These are phyloP conservation scores for Cirrhinus mrigala DNA, from an alignment of 2,797 vertebrate species.

Conservation along the genomic window DNA sequence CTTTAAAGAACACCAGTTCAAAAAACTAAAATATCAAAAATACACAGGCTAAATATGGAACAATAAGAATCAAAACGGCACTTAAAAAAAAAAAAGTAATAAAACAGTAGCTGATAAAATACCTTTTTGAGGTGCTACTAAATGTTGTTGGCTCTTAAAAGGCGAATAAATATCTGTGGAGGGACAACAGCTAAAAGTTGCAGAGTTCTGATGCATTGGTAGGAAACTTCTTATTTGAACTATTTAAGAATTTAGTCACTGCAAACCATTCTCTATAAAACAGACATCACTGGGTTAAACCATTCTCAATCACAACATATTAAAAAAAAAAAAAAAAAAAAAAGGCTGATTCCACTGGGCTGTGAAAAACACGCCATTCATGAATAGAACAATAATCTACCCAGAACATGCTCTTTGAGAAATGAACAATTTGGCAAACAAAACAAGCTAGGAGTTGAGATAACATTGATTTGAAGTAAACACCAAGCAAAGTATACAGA, in stretches of 20 bases:
- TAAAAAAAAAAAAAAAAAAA: neutral
- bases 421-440: constrained; percentile 78
- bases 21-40: constrained; percentile 32
- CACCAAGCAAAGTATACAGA: constrained; percentile 83
- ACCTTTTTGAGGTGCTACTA: constrained; percentile 12
- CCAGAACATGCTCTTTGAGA: constrained; percentile 18
- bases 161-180: neutral
- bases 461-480: constrained; percentile 76
- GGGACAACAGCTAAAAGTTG: neutral
- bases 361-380: neutral
- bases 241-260: constrained; percentile 16
- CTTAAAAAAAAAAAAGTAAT: neutral
- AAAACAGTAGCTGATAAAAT: constrained; percentile 28
- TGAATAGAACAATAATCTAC: neutral
- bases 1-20: constrained; percentile 2
- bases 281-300: constrained; percentile 46
- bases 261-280: constrained; percentile 2
- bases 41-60: constrained; percentile 38
- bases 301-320: constrained; percentile 10
- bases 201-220: neutral
- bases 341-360: neutral
- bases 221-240: neutral
- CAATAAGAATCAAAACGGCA: constrained; percentile 1
- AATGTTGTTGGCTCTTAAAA: neutral
- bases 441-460: constrained; percentile 75